A percentile compares a stretch with the other conserved stretches of the same genome.
Evolutionary conservation across 2,797 vertebrate species (phyloP).

Genomic region (Micromesistius poutassou): DNA sequence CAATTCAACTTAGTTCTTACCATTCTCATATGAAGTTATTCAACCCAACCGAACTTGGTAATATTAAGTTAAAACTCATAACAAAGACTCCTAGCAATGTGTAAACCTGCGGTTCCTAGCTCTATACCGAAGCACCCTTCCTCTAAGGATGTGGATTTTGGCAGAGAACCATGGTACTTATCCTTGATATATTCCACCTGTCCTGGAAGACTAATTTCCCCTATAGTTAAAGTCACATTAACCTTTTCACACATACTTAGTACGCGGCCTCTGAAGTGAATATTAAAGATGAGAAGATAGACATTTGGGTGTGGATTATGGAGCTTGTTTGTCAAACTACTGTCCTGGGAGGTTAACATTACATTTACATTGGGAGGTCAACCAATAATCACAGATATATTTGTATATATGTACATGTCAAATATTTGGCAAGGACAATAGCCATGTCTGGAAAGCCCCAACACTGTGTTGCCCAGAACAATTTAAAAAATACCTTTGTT

Average conservation of each 20-base stretch:
- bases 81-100: background rate
- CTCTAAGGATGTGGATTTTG: background rate
- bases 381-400: background rate
- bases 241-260: background rate
- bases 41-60: background rate
- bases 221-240: constrained; percentile 7
- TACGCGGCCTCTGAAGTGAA: background rate
- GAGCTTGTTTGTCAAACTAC: background rate
- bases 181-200: background rate
- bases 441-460: background rate
- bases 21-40: background rate
- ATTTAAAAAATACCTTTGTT: background rate
- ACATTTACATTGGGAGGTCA: background rate
- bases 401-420: background rate
- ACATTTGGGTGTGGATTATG: background rate
- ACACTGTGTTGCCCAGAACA: background rate
- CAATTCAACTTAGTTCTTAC: background rate
- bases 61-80: background rate
- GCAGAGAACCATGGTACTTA: background rate
- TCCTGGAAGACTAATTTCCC: constrained; percentile 28
- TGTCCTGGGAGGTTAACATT: background rate
- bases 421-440: background rate
- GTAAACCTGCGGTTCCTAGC: background rate
- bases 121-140: background rate
- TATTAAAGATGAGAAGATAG: background rate